Evolutionary conservation across 2,797 vertebrate genomes (phyloP).

Genomic region (Xerus rutilus): DNA sequence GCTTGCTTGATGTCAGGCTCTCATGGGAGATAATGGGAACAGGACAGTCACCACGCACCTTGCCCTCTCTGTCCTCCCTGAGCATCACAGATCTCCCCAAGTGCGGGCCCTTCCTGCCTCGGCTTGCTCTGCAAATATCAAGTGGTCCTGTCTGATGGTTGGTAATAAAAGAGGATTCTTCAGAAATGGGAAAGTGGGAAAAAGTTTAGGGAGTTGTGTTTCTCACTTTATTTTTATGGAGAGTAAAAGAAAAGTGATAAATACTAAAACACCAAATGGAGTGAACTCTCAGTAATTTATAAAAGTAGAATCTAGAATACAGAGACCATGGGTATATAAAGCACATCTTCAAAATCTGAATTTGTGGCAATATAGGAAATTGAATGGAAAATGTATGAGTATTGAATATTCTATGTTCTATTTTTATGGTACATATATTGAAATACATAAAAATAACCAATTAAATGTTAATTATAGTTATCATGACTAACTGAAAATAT

Average conservation of each 20-base stretch:
- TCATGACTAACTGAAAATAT: background rate
- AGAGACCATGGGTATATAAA: background rate
- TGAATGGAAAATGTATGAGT: background rate
- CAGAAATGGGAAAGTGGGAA: background rate
- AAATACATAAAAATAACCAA: background rate
- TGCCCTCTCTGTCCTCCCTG: background rate
- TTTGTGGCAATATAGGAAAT: background rate
- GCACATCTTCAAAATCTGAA: background rate
- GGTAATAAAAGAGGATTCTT: background rate
- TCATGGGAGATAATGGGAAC: background rate
- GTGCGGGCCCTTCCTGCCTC: background rate
- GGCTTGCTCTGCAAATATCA: background rate
- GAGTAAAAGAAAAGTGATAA: background rate
- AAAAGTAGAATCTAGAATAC: background rate
- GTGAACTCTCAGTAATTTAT: background rate
- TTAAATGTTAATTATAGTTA: background rate
- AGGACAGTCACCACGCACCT: background rate
- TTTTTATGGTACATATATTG: background rate
- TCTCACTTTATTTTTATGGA: slow-evolving; percentile 2
- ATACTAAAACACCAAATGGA: background rate
- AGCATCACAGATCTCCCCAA: background rate
- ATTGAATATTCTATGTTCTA: background rate
- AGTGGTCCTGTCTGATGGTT: background rate
- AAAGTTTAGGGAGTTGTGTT: background rate
- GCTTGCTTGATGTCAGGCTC: background rate